Percentiles rank a stretch among this genome's conserved stretches.
phyloP scores from a whole-genome alignment of 2,797 vertebrate genomes.

The Eupleurogrammus muticus region DNA sequence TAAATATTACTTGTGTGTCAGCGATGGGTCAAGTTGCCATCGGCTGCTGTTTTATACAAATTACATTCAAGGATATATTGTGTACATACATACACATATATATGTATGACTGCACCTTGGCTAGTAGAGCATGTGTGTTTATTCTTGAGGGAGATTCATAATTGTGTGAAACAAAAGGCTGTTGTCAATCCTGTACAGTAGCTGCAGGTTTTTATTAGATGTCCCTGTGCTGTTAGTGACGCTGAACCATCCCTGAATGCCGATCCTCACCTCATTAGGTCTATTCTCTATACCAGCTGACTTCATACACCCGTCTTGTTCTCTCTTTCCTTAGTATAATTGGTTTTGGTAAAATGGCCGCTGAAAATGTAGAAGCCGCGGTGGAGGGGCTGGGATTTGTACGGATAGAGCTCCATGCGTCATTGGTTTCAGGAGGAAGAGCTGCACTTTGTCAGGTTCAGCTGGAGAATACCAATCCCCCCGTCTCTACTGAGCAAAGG shows the following conservation, averaged over 20 bases:
- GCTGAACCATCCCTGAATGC: constrained; percentile 12
- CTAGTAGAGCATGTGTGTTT: background rate
- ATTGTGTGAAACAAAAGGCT: constrained; percentile 1
- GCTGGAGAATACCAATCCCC: constrained; percentile 47
- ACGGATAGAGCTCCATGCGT: constrained; percentile 10
- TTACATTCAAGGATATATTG: constrained; percentile 18
- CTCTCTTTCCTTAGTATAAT: constrained; percentile 17
- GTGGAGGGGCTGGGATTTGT: background rate
- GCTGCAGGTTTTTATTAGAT: background rate
- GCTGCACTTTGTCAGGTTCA: constrained; percentile 33
- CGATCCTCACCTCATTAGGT: constrained; percentile 24
- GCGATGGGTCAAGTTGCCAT: constrained; percentile 46
- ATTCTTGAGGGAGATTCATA: background rate
- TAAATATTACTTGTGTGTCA: constrained; percentile 42
- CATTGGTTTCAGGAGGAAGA: constrained; percentile 22
- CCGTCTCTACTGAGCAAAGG: constrained; percentile 50
- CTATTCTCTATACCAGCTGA: constrained; percentile 27
- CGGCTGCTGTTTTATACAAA: constrained; percentile 42
- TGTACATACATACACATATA: too few species aligned
- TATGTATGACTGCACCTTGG: background rate
- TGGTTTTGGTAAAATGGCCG: constrained; percentile 30
- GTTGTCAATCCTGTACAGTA: background rate
- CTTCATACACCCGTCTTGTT: constrained; percentile 24
- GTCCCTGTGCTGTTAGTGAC: background rate
- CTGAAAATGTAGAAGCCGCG: constrained; percentile 25